Base-by-base conservation (phyloP, 2,888 invertebrate genomes). In the Drosophila parthenogenetica region DNA sequence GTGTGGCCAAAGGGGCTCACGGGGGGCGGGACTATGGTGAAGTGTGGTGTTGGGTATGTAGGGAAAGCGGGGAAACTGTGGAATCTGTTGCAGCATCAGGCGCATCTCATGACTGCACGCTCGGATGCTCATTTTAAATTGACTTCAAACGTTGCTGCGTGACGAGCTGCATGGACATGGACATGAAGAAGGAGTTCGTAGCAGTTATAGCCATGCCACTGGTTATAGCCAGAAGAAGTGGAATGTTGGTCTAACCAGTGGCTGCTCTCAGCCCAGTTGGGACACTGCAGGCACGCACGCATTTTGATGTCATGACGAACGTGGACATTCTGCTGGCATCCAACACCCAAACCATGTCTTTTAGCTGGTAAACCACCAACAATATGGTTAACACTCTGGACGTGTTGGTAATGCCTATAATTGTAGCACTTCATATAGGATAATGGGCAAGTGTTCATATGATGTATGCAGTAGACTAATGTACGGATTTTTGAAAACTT, bases 81-180 rank as follows among this genome's bases (percentile, higher is more conserved):
- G 25, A 22, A 11, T 13, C 16, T 37, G 50, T 45, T 29, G 46
- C 32, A 43, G 60, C 51, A 51, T 16, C 65, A 63, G 53, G 79
- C 65, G 71, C 87, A 82, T 80, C 87, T 80, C 89, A 89, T 84
- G 89, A 76, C 79, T 81, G 89, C 85, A 89, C 86, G 87, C 89
- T 82, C 86, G 82, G 73, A 76, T 87, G 87, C 89, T 87, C 82
- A 87, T 89, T 87, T 89, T 82, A 87, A 87, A 89, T 87, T 87
- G 87, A 87, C 87, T 87, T 89, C 86, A 87, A 89, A 89, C 85
- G 89, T 79, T 87, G 80, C 82, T 89, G 81, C 87, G 89, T 87
- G 89, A 89, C 79, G 81, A 69, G 78, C 84, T 73, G 87, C 82
- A 79, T 87, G 88, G 77, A 74, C 83, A 81, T 69, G 77, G 55